Base-by-base conservation (phyloP, 1,140 invertebrate species). In the Asobara japonica region DNA sequence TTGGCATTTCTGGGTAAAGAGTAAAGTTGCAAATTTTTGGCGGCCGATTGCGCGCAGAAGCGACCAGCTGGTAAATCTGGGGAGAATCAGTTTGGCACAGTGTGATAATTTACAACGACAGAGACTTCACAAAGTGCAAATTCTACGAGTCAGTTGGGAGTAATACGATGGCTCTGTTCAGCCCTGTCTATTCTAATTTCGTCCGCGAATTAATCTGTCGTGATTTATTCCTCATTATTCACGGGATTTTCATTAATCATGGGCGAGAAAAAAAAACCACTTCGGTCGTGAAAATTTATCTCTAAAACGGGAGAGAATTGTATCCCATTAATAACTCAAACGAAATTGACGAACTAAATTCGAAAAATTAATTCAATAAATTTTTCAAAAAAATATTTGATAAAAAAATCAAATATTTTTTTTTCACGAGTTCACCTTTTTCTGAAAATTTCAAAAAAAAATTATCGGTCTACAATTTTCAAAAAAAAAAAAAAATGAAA, bases 1-100 rank as follows among this genome's bases (percentile, higher is more conserved):
- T 51, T 62, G 25, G 25, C 31, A 33, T 36, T 71, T 71, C 69
- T 41, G 61, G 22, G 69, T 71, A 71, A 38, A 45, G 41, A 45
- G 41, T 31, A n/a, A 6, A 69, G n/a, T 38, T 30, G 69, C 29
- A n/a, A n/a, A 18, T 65, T 65, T 65, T 71, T 71, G 61, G 69
- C 69, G 20, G 29, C 38, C 45, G 60, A 64, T 71, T 60, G 5
- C 30, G 16, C 60, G 11, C 18, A 51, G 13, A 25, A 45, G 41
- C n/a, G 41, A 45, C 62, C 41, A 71, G 56, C 56, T 70, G 69
- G 56, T 16, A 45, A 61, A 41, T 64, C 27, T 69, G 51, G 48
- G 48, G n/a, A 60, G 30, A 27, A 30, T 61, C 51, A 31, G 60
- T 70, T 62, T 62, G 29, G 62, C 56, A 20, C 62, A 62, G 62